phyloP scores from a whole-genome alignment of 2,888 invertebrate genomes.

The Limnephilus marmoratus region DNA sequence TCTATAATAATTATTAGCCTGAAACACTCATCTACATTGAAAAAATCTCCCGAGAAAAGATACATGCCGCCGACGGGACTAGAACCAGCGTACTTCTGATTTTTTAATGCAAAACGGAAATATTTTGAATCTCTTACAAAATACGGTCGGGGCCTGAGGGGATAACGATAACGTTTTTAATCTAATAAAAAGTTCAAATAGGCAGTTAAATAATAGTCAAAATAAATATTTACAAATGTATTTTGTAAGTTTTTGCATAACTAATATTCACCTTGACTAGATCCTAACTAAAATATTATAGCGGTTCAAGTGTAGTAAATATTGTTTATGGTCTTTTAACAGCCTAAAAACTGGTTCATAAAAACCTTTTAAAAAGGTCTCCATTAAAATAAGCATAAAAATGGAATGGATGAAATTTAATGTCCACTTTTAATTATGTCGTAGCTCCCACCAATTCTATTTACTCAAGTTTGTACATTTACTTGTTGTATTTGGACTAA shows the following conservation, averaged over 20 bases:
- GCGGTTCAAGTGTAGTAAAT: background rate
- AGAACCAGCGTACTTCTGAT: too few species aligned
- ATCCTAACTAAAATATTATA: too few species aligned
- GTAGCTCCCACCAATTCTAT: background rate
- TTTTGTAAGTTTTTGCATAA: background rate
- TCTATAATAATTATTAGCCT: too few species aligned
- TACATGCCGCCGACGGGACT: too few species aligned
- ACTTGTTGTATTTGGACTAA: background rate
- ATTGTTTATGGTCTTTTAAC: background rate
- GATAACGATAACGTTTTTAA: too few species aligned
- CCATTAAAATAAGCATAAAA: constrained; percentile 2
- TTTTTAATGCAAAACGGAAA: too few species aligned
- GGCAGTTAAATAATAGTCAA: background rate
- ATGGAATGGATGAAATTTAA: background rate
- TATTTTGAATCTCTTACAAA: too few species aligned
- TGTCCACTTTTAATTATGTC: background rate
- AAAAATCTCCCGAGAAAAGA: too few species aligned
- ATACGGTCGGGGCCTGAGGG: too few species aligned
- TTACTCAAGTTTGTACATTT: background rate
- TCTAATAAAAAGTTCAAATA: background rate
- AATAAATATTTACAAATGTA: background rate
- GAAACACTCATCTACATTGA: too few species aligned
- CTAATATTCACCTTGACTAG: background rate
- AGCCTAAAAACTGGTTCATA: constrained; percentile 28
- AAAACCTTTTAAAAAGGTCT: background rate